Base-by-base conservation (phyloP, 2,797 vertebrate species). In the Xenopus petersii region DNA sequence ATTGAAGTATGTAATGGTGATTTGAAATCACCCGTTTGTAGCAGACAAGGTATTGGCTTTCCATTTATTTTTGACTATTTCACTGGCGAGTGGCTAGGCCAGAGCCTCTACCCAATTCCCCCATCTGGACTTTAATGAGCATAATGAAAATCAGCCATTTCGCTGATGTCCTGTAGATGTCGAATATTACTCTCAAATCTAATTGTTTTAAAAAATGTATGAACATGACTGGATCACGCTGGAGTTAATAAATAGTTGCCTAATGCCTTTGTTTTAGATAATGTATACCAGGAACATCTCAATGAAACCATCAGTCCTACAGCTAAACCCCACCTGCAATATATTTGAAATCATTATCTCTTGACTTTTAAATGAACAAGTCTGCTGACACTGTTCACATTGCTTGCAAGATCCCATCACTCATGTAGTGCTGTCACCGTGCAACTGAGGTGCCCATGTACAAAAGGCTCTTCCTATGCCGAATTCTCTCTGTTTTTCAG, bases 361-460 rank as follows among this genome's bases (percentile, higher is more conserved):
- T 69, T 70, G 75, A 48, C 65, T 68, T 54, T 67, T 77, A 77
- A 73, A 77, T 68, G 70, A 77, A 73, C 48, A 77, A 70, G 63
- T 73, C 64, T 78, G 65, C 71, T 59, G 65, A 30, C 64, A 70
- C 70, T 73, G 64, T 78, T 64, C 70, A 68, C 58, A 30, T 59
- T 48, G 60, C 56, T 73, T 17, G 73, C 71, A 78, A 73, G 71
- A 70, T 73, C 73, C 63, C 65, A 69, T 69, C 66, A 42, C 69
- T 78, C 75, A 78, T 72, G 69, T 64, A 46, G 67, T 73, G 62
- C 30, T 59, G 58, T 66, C 71, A 64, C 60, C 49, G 64, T 78
- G 33, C 70, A 73, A 55, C 4, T 30, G 26, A 69, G 65, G 64
- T 78, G 70, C 73, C 75, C 69, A 42, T 49, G 65, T 21, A 21